Evolutionary conservation across 2,113 vertebrate species (phyloP), one percentile per base, ranked within the genome.

Genomic region (Maccullochella peelii): DNA sequence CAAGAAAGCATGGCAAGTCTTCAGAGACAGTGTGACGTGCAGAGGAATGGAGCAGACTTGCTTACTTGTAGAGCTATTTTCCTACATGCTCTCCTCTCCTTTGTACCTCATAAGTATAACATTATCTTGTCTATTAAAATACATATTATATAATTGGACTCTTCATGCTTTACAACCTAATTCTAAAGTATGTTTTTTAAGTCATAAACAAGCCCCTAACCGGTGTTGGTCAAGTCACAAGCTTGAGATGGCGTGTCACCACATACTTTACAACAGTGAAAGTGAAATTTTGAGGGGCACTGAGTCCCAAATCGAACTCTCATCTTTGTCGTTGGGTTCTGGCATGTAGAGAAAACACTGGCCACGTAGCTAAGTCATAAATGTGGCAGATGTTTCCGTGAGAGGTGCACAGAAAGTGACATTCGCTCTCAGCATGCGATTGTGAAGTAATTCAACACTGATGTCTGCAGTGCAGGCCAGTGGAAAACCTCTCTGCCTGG

Each of bases 321-420:
- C 3, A 15, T 50, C 27, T 66, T n/a, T 61, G 42, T 78, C n/a
- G 15, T 18, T 40, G 61, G 23, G 23, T 27, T 38, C 16, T 74
- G 70, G 20, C 36, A 44, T 47, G 14, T 18, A 12, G 27, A 36
- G 44, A 54, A 33, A 68, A 84, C 75, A 74, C 1, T 23, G 11
- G 40, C 42, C 44, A 42, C 52, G 27, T 25, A 18, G 33, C 50
- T 33, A 20, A 21, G 44, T 25, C 40, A 52, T 47, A 23, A 18
- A 42, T 12, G 23, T 3, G 47, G 69, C 47, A 63, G 61, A 73
- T 82, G 73, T 77, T 77, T 86, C 54, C 0, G 2, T 47, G 30
- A 79, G 30, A 65, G 30, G 52, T 0, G 1, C 33, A 16, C 15
- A 54, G 55, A 59, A 71, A 67, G 15, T 36, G 59, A 67, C 50